phyloP scores from a whole-genome alignment of 2,113 vertebrate genomes.

The Mystacornis crossleyi region DNA sequence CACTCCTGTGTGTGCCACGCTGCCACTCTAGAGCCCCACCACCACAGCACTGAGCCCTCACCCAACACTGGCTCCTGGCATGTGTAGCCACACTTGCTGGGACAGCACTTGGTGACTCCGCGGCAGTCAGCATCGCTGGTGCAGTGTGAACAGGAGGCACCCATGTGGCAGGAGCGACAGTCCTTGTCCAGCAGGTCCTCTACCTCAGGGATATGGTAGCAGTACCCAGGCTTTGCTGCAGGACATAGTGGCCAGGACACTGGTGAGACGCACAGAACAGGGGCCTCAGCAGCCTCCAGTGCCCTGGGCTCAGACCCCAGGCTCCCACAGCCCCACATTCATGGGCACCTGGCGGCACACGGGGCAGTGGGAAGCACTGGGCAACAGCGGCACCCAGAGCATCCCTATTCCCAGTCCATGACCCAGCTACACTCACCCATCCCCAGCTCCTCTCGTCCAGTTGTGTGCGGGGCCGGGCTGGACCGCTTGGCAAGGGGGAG shows the following conservation, averaged over 20 bases:
- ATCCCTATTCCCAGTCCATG: background rate
- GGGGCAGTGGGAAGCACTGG: background rate
- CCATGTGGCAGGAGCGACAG: background rate
- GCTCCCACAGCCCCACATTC: accelerated
- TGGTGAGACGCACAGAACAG: background rate
- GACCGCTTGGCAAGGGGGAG: background rate
- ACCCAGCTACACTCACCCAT: background rate
- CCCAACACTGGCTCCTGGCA: constrained; percentile 59
- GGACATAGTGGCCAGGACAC: accelerated
- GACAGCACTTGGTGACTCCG: constrained; percentile 39
- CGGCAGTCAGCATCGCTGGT: background rate
- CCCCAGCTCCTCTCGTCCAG: background rate
- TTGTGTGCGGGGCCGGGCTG: accelerated
- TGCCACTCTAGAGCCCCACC: background rate
- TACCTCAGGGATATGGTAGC: background rate
- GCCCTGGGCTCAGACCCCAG: accelerated
- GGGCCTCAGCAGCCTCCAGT: background rate
- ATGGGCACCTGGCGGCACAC: accelerated
- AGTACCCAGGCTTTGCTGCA: constrained; percentile 38
- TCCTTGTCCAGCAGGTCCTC: background rate
- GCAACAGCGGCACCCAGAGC: accelerated
- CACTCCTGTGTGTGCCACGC: accelerated
- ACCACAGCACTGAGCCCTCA: background rate
- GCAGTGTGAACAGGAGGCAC: background rate
- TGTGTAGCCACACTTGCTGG: constrained; percentile 33